Base-by-base conservation (phyloP, 2,113 vertebrate species). In the Danionella cerebrum region DNA sequence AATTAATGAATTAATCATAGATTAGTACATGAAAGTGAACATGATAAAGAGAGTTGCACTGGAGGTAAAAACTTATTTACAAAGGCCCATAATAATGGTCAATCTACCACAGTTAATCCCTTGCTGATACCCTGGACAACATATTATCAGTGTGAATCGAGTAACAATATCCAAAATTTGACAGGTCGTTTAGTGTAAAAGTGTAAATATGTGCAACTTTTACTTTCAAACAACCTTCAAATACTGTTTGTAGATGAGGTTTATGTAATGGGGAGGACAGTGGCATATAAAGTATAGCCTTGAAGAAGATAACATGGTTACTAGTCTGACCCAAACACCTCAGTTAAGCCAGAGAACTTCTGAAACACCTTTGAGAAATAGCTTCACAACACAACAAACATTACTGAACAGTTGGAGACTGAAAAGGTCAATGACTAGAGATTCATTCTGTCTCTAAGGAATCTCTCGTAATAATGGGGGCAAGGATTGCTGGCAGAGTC, bases 401-500 rank as follows among this genome's bases (percentile, higher is more conserved):
- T 44, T 24, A 60, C 5, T 19, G 39, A 64, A 48, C 19, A 48
- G 47, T 48, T 9, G 7, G 13, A 64, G 29, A 64, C 44, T 48
- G 29, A 48, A 64, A 60, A 64, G 59, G 59, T 64, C 59, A 64
- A 48, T 64, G 48, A 64, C 44, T 12, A 48, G 14, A 64, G 18
- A 64, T 36, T 64, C 22, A 62, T 62, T 62, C 29, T 35, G 22
- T 64, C 44, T 48, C 59, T 14, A 18, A 64, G 29, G 31, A 48
- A 48, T 64, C 29, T 48, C 44, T 48, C 29, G 35, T 64, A 64
- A 64, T 64, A 64, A 64, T 64, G 59, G 59, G 44, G 59, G 42
- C 59, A 64, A 48, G 44, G 11, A 48, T 48, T 64, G 29, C 44
- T 14, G 18, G 59, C 59, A 48, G 44, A 48, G 59, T 19, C 59